Evolutionary conservation across 2,888 invertebrate species (phyloP).

Genomic region (Drosophila incognita): DNA sequence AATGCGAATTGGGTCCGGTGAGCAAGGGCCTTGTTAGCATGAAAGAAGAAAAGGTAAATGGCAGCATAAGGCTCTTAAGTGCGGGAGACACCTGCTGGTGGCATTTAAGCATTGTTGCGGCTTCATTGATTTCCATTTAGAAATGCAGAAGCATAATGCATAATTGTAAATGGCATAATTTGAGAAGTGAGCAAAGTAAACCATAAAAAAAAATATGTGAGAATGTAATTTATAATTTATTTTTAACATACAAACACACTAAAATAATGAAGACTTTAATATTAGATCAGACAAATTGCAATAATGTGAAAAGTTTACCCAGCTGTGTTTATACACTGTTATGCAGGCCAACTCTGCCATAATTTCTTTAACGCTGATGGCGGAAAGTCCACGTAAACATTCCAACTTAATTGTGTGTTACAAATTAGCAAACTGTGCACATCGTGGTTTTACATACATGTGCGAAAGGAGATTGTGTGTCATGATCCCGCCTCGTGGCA

Average conservation of each 20-base stretch:
- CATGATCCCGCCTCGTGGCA: not conserved
- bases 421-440: conserved; percentile 63
- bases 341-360: conserved; percentile 11
- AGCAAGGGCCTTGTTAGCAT: not conserved
- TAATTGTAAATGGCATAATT: not conserved
- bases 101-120: conserved; percentile 59
- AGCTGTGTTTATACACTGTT: not conserved
- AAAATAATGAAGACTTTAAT: not conserved
- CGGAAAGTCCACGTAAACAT: conserved; percentile 56
- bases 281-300: not conserved
- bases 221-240: not conserved
- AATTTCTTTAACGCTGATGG: conserved; percentile 14
- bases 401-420: conserved; percentile 73
- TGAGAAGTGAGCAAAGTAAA: not conserved
- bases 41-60: conserved; percentile 5
- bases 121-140: conserved; percentile 68
- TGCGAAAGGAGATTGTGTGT: conserved; percentile 38
- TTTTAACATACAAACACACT: not conserved
- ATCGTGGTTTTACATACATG: conserved; percentile 60
- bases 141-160: not conserved
- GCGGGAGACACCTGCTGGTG: conserved; percentile 52
- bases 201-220: not conserved
- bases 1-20: conserved; percentile 7
- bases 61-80: conserved; percentile 48
- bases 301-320: not conserved